phyloP scores from a whole-genome alignment of 1,140 invertebrate genomes.

The Sesamia nonagrioides region DNA sequence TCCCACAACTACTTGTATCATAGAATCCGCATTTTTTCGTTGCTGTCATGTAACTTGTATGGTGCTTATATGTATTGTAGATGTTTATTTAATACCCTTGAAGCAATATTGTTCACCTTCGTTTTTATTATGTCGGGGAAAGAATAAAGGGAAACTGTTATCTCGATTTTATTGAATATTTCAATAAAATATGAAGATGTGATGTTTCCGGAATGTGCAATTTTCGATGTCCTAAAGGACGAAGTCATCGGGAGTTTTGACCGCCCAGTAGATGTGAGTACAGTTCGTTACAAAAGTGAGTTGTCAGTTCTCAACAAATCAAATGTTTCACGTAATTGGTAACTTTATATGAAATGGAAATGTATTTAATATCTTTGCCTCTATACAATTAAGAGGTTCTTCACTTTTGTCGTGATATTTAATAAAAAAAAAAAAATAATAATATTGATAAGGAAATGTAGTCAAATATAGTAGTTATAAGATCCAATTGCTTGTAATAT shows the following conservation, averaged over 20 bases:
- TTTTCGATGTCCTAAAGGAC: slow-evolving; percentile 31
- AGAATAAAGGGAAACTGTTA: slow-evolving; percentile 52
- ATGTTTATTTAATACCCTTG: slow-evolving; percentile 54
- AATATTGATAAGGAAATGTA: slow-evolving; percentile 3
- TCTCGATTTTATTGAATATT: slow-evolving; percentile 62
- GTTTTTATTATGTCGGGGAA: slow-evolving; percentile 52
- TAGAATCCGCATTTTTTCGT: slow-evolving; percentile 63
- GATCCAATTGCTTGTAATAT: not conserved
- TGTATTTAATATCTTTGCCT: slow-evolving; percentile 20
- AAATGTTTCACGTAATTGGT: slow-evolving; percentile 1
- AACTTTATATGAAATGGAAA: not conserved
- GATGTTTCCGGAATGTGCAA: slow-evolving; percentile 52
- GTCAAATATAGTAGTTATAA: slow-evolving; percentile 26
- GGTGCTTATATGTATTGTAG: slow-evolving; percentile 76
- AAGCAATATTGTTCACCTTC: slow-evolving; percentile 60
- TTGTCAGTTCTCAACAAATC: not conserved
- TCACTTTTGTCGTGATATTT: slow-evolving; percentile 9
- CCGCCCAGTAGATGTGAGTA: slow-evolving; percentile 23
- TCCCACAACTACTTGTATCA: slow-evolving; percentile 63
- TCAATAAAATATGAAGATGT: slow-evolving; percentile 54
- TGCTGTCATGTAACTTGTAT: slow-evolving; percentile 76
- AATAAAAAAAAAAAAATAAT: slow-evolving; percentile 8
- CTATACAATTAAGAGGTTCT: not conserved
- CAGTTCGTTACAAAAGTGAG: slow-evolving; percentile 26
- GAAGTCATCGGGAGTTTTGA: slow-evolving; percentile 14